Evolutionary conservation across 2,888 invertebrate genomes (phyloP), one percentile per base, ranked within the genome.

Genomic region (Corythucha ciliata): DNA sequence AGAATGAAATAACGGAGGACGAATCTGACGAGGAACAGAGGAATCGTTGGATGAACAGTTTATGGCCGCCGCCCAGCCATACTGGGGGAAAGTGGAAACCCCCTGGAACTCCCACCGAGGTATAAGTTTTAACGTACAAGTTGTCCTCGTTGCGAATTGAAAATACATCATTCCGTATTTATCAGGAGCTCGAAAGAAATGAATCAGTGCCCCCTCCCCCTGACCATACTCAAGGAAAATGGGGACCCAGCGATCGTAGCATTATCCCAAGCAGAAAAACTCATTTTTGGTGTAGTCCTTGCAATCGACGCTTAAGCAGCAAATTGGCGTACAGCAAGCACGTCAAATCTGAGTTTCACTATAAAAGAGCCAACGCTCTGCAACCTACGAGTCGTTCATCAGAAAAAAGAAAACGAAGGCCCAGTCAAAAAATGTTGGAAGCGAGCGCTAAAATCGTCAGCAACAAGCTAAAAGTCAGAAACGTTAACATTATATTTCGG

Each of bases 211-310:
- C 37, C 58, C 83, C 82, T 2, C 81, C 82, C 0, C 78, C 80
- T 3, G 76, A 75, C 32, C 77, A 84, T 60, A 83, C 83, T 0
- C 79, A 79, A 65, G 85, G 84, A 1, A 89, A 89, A 71, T 88
- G 87, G 87, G 75, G 84, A 45, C 86, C 85, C 1, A 82, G 48
- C 59, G 40, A 54, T 41, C 32, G 53, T 27, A 33, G 42, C 25
- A n/a, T n/a, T n/a, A n/a, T n/a, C n/a, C n/a, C n/a, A n/a, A n/a
- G n/a, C n/a, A n/a, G n/a, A n/a, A n/a, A n/a, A n/a, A n/a, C n/a
- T n/a, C n/a, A n/a, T n/a, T n/a, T n/a, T 65, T 85, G 84, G 84
- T 87, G 87, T 64, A 80, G 80, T 52, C 81, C 84, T 21, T 88
- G 88, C 64, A 83, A 85, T 60, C 73, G 87, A 48, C 16, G 51